A percentile compares a stretch with the other conserved stretches of the same genome.
Conservation (phyloP, 1,140 invertebrate species). For the Samia ricini region DNA sequence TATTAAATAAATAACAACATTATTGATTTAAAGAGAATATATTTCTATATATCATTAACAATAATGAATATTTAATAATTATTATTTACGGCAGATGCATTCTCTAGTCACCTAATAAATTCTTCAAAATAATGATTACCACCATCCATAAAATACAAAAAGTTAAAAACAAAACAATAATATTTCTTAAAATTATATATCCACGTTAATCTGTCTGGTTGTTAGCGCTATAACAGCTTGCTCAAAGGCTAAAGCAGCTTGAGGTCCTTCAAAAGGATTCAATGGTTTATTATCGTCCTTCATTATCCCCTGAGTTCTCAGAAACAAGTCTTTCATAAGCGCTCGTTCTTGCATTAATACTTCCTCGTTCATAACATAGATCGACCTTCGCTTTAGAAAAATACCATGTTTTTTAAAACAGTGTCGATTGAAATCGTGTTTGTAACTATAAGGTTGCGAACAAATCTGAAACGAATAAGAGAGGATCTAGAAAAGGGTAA, state of each 20-base stretch:
- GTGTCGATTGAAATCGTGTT: conserved; percentile 57
- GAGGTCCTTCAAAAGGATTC: conserved; percentile 45
- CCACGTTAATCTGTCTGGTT: conserved; percentile 31
- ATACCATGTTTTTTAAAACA: conserved; percentile 62
- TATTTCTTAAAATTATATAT: conserved; percentile 12
- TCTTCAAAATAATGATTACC: too few species aligned
- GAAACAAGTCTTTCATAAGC: conserved; percentile 42
- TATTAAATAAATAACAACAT: too few species aligned
- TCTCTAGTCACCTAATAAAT: too few species aligned
- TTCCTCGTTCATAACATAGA: conserved; percentile 54
- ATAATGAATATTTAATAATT: too few species aligned
- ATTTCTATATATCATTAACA: too few species aligned
- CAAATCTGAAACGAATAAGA: conserved; percentile 43
- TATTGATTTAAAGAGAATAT: too few species aligned
- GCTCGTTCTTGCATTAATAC: conserved; percentile 40
- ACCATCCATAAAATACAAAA: too few species aligned
- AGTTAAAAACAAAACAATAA: neutral
- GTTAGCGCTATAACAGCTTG: conserved; percentile 36
- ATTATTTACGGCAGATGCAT: too few species aligned
- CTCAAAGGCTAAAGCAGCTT: conserved; percentile 41
- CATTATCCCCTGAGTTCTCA: conserved; percentile 29
- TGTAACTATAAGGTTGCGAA: conserved; percentile 57
- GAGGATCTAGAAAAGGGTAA: too few species aligned
- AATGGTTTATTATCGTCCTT: conserved; percentile 30
- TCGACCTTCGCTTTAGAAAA: conserved; percentile 41